Evolutionary conservation across 2,113 vertebrate species (phyloP), one percentile per base, ranked within the genome.

Genomic region (Rutilus rutilus): DNA sequence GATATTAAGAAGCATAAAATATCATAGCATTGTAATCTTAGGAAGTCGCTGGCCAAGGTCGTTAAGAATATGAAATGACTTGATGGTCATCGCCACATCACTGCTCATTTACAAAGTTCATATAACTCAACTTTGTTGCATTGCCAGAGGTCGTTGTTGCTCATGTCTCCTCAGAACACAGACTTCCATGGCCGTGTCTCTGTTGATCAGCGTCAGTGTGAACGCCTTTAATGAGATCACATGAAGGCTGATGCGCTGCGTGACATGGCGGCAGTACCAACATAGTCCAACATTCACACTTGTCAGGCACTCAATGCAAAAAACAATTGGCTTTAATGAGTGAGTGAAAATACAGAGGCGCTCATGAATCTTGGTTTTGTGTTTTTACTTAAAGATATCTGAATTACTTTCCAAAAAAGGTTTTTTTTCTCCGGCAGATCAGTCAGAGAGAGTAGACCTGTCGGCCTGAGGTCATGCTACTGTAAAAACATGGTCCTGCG

Each of bases 21-120:
- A 30, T 65, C 2, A 17, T 19, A 3, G 27, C 6, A 21, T 21
- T 69, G 7, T 69, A 10, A 36, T 33, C 3, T 39, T 42, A 0
- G 65, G 64, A 33, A 33, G 33, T 67, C 33, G 6, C 64, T 67
- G 62, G 14, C 62, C 27, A 1, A 15, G 65, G 17, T 4, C 15
- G 5, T 65, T 15, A 65, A 15, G 27, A 17, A 65, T 6, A 5
- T 27, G n/a, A 64, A 27, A 11, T 27, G 11, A 25, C 23, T n/a
- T n/a, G 23, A 73, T n/a, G 39, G 5, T 73, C 69, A 45, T 73
- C 0, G 65, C 19, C 36, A 71, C 67, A 12, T 42, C 21, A 73
- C 71, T 73, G 69, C 21, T n/a, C 71, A 74, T 45, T 42, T 73
- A 74, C 11, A 74, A 74, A 74, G 71, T 45, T 71, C 21, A 42